These are phyloP conservation scores for Ginglymostoma cirratum DNA, from an alignment of 2,113 vertebrate species.

Conservation along the genomic window DNA sequence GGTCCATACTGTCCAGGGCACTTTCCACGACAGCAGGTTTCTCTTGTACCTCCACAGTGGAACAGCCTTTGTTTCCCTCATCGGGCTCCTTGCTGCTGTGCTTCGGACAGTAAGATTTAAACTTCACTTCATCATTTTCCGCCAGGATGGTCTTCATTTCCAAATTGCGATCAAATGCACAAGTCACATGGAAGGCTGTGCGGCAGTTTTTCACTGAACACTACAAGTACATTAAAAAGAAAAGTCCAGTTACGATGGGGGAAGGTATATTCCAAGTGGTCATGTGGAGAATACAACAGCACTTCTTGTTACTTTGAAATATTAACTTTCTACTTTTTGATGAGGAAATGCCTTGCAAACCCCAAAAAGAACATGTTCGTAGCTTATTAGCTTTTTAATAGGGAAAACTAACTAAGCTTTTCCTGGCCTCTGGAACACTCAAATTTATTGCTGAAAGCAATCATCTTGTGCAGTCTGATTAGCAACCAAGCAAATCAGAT, in stretches of 20 bases:
- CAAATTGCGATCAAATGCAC: slow-evolving; percentile 75
- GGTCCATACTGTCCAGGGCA: slow-evolving; percentile 54
- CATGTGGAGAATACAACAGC: not conserved
- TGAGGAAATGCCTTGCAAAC: not conserved
- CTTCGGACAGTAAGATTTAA: slow-evolving; percentile 90
- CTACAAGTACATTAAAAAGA: slow-evolving; percentile 50
- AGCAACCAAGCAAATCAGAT: not conserved
- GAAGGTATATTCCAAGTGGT: not conserved
- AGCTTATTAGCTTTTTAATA: not conserved
- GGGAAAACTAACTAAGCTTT: not conserved
- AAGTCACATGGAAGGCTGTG: slow-evolving; percentile 91
- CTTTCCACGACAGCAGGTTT: slow-evolving; percentile 45
- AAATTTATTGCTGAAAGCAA: not conserved
- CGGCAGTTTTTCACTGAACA: slow-evolving; percentile 95
- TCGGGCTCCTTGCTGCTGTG: slow-evolving; percentile 66
- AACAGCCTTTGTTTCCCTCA: slow-evolving; percentile 41
- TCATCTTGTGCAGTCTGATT: not conserved
- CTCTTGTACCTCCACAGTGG: slow-evolving; percentile 47
- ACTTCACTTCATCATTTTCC: slow-evolving; percentile 89
- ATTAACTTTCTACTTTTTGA: not conserved
- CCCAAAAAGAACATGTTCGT: not conserved
- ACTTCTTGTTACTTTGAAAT: not conserved
- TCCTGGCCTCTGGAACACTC: not conserved
- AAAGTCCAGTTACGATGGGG: not conserved
- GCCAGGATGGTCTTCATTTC: slow-evolving; percentile 93